These are phyloP conservation scores for Epistrophella euchroma DNA, from an alignment of 2,888 invertebrate species.

Conservation along the genomic window DNA sequence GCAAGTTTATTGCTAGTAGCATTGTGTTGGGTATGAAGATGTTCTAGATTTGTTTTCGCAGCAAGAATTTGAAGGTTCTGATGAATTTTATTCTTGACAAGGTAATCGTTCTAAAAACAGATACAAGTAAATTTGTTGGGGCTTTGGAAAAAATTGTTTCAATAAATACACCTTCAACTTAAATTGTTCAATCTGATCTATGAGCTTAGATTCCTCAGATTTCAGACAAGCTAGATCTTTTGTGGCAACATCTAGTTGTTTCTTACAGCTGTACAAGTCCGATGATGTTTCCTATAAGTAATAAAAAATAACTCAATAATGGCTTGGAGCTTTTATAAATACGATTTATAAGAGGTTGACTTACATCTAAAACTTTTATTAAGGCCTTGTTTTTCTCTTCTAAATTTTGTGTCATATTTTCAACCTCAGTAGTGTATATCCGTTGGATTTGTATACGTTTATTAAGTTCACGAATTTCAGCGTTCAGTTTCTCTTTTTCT, in stretches of 20 bases:
- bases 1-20: conserved; percentile 81
- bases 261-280: conserved; percentile 81
- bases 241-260: conserved; percentile 80
- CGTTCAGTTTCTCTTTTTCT: conserved; percentile 81
- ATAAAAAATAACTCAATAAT: neutral
- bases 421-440: conserved; percentile 81
- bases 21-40: conserved; percentile 81
- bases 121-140: neutral
- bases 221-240: conserved; percentile 80
- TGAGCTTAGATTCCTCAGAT: conserved; percentile 79
- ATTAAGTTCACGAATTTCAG: conserved; percentile 82
- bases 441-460: conserved; percentile 82
- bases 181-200: conserved; percentile 79
- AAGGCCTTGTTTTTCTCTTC: conserved; percentile 83
- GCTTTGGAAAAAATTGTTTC: neutral
- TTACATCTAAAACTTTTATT: conserved; percentile 82
- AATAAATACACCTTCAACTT: conserved; percentile 75
- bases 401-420: conserved; percentile 80
- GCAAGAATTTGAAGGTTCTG: conserved; percentile 83
- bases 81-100: conserved; percentile 81
- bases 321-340: neutral
- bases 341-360: conserved; percentile 30
- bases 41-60: conserved; percentile 81
- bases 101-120: conserved; percentile 78
- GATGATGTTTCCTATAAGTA: conserved; percentile 81